phyloP scores from a whole-genome alignment of 2,113 vertebrate genomes.

The Rhabdornis inornatus region DNA sequence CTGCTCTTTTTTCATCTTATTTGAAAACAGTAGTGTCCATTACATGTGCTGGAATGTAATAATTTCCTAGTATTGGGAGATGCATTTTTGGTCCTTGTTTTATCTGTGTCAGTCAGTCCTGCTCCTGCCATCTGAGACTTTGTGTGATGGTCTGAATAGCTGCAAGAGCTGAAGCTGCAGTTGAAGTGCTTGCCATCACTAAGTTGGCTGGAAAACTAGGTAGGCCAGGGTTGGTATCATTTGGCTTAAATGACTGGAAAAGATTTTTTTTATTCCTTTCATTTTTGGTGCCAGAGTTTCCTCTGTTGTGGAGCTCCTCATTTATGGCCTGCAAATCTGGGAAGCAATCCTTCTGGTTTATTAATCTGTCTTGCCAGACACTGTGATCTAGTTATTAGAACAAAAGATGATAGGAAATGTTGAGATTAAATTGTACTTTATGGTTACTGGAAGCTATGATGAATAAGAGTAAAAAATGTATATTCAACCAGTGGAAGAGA shows the following conservation, averaged over 20 bases:
- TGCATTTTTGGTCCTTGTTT: neutral
- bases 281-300: neutral
- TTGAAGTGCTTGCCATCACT: neutral
- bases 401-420: neutral
- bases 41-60: neutral
- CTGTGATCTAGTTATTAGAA: neutral
- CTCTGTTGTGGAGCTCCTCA: neutral
- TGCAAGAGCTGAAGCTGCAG: neutral
- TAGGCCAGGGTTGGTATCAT: neutral
- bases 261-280: neutral
- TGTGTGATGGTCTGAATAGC: neutral
- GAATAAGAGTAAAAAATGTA: neutral
- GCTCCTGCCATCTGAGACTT: neutral
- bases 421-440: neutral
- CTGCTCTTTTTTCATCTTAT: neutral
- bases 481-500: neutral
- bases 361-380: neutral
- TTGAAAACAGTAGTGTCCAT: neutral
- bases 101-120: neutral
- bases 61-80: neutral
- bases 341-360: neutral
- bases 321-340: neutral
- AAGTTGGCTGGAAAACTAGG: neutral
- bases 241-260: neutral
- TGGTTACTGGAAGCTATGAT: neutral